Base-by-base conservation (phyloP, 2,113 vertebrate genomes). In the Gopherus evgoodei region DNA sequence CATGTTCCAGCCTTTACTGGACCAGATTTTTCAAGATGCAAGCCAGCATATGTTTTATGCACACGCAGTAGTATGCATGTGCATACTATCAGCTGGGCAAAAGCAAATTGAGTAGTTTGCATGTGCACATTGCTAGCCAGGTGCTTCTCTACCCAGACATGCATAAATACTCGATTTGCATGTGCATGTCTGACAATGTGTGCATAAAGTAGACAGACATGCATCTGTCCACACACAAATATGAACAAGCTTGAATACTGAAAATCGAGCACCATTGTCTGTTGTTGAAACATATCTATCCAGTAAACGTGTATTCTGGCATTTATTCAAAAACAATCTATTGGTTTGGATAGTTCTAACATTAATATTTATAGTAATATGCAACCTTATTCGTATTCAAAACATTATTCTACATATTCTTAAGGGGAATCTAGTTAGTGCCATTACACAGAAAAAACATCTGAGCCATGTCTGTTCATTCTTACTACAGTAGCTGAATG, bases 401-500 rank as follows among this genome's bases (percentile, higher is more conserved):
- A 75, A 7, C 1, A 1, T 69, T 65, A n/a, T 24, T 31, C 11
- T 22, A 2, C 4, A 2, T 10, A 5, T 17, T 47, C 44, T 35
- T 7, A 12, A 0, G 1, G 44, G 16, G 29, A 76, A 29, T 49
- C 21, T 49, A 1, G 0, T 24, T 2, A 13, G 4, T 7, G 16
- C 56, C 52, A 0, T 16, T 38, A 5, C 47, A 5, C 35, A 0
- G 4, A 29, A 42, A 54, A 17, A n/a, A 6, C 8, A 1, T 0
- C 52, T 16, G 47, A 75, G 22, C 53, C 5, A 6, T 3, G 25
- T 0, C 0, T 0, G 0, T 9, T 4, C 13, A 76, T 24, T 42
- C 8, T 2, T 0, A 3, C 38, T 24, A 16, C 10, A 27, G 5
- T 27, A 76, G 38, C 69, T 76, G 27, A 56, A 56, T 1, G 3